phyloP scores from a whole-genome alignment of 2,888 invertebrate genomes.

The Dolomedes plantarius region DNA sequence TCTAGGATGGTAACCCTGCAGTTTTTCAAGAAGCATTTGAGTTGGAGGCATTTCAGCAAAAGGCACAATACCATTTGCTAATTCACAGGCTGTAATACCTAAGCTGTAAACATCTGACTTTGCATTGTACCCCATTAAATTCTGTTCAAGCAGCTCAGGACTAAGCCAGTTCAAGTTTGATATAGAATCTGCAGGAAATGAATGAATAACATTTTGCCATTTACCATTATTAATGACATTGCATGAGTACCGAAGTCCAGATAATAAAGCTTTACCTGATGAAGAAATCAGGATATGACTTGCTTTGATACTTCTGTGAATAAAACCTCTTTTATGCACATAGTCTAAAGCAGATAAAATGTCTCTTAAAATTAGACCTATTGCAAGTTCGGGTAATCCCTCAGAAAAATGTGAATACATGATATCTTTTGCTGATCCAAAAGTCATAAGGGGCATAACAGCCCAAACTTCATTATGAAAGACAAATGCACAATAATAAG shows the following conservation, averaged over 20 bases:
- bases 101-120: slow-evolving; percentile 94
- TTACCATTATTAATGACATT: slow-evolving; percentile 85
- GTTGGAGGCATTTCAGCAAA: slow-evolving; percentile 90
- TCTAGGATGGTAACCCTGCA: slow-evolving; percentile 82
- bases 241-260: slow-evolving; percentile 88
- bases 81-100: slow-evolving; percentile 90
- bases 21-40: slow-evolving; percentile 92
- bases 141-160: slow-evolving; percentile 93
- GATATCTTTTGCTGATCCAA: slow-evolving; percentile 87
- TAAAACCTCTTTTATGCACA: slow-evolving; percentile 88
- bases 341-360: slow-evolving; percentile 88
- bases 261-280: slow-evolving; percentile 84
- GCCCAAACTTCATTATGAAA: slow-evolving; percentile 86
- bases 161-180: slow-evolving; percentile 92
- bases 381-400: slow-evolving; percentile 89
- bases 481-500: slow-evolving; percentile 86
- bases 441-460: slow-evolving; percentile 88
- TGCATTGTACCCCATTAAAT: slow-evolving; percentile 89
- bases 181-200: slow-evolving; percentile 84
- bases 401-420: slow-evolving; percentile 84
- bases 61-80: slow-evolving; percentile 92
- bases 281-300: slow-evolving; percentile 88
- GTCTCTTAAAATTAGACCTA: slow-evolving; percentile 87
- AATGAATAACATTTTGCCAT: slow-evolving; percentile 83
- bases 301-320: slow-evolving; percentile 87